These are phyloP conservation scores for Cetonia aurata DNA, from an alignment of 2,888 invertebrate genomes.

Conservation along the genomic window DNA sequence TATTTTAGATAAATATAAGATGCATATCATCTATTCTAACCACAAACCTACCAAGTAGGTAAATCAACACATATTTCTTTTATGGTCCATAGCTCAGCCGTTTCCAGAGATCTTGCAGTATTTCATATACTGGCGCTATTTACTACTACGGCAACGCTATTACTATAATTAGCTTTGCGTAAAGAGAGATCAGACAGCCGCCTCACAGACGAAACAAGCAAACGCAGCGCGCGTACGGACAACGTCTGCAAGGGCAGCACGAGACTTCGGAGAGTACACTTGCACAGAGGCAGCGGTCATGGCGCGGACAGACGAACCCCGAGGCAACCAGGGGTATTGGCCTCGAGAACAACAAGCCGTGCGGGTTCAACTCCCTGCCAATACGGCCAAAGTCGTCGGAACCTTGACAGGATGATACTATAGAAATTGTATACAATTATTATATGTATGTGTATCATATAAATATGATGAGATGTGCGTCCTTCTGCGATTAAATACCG, in stretches of 20 bases:
- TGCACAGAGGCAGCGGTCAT: slow-evolving; percentile 52
- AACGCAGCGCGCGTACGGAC: background rate
- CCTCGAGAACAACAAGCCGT: slow-evolving; percentile 48
- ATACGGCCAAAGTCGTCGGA: slow-evolving; percentile 40
- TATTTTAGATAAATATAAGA: no score
- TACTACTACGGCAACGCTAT: no score
- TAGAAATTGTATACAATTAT: background rate
- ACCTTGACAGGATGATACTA: slow-evolving; percentile 43
- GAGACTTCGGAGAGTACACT: background rate
- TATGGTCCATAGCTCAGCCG: no score
- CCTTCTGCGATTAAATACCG: no score
- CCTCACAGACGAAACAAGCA: background rate
- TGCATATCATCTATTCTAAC: no score
- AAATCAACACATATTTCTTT: no score
- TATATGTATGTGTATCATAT: no score
- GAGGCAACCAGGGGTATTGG: slow-evolving; percentile 55
- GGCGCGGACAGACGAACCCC: slow-evolving; percentile 56
- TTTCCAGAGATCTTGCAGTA: no score
- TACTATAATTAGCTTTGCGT: no score
- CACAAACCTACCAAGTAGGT: no score
- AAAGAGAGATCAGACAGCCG: background rate
- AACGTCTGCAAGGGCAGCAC: slow-evolving; percentile 6
- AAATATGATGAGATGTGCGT: no score
- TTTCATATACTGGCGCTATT: no score
- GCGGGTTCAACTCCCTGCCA: slow-evolving; percentile 46